Evolutionary conservation across 2,797 vertebrate species (phyloP).

Genomic region (Tympanoctomys barrerae): DNA sequence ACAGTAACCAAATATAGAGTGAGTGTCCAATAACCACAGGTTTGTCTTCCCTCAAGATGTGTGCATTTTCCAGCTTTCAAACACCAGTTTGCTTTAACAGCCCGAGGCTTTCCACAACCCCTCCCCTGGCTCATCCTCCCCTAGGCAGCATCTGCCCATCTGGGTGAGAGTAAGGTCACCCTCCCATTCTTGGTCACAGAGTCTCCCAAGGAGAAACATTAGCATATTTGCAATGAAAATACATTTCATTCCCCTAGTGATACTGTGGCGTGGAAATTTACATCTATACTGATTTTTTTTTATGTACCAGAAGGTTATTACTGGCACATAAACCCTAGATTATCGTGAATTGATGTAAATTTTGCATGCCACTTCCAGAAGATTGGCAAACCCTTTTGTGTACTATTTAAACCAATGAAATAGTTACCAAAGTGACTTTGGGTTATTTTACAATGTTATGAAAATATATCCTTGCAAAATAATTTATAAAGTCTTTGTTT

Average conservation of each 20-base stretch:
- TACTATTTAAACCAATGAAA: slow-evolving; percentile 62
- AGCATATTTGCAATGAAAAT: slow-evolving; percentile 66
- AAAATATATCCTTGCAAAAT: slow-evolving; percentile 60
- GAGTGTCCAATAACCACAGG: neutral
- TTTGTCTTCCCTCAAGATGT: neutral
- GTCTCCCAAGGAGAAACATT: slow-evolving; percentile 30
- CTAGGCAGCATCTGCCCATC: neutral
- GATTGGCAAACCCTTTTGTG: slow-evolving; percentile 29
- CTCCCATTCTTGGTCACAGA: neutral
- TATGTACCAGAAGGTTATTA: slow-evolving; percentile 51
- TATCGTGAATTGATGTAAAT: slow-evolving; percentile 24
- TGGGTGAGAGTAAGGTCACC: slow-evolving; percentile 40
- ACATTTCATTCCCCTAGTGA: slow-evolving; percentile 33
- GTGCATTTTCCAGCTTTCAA: slow-evolving; percentile 1
- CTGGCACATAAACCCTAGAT: slow-evolving; percentile 56
- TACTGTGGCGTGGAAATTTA: slow-evolving; percentile 48
- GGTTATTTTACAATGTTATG: slow-evolving; percentile 50
- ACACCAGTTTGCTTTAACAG: neutral
- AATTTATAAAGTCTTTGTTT: slow-evolving; percentile 25
- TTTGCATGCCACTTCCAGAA: slow-evolving; percentile 36
- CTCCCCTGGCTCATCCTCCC: neutral
- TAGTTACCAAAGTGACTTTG: slow-evolving; percentile 10
- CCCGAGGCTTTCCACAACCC: neutral
- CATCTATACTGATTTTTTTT: slow-evolving; percentile 67
- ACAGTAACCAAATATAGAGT: neutral